Evolutionary conservation across 2,113 vertebrate genomes (phyloP), one percentile per base, ranked within the genome.

Genomic region (Galeopterus variegatus): DNA sequence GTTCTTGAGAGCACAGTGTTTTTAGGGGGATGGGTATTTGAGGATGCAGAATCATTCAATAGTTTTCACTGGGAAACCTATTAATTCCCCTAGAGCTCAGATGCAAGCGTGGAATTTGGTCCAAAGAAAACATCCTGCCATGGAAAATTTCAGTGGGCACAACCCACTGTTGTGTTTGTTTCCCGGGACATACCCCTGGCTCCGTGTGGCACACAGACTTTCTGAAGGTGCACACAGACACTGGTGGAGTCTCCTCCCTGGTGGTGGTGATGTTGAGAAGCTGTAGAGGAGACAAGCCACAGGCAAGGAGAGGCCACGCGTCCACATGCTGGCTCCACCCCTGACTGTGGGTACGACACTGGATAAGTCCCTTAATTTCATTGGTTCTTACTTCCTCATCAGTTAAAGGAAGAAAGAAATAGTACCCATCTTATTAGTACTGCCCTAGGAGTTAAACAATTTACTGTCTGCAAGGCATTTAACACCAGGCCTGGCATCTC

Each of bases 61-160:
- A 14, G 24, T 13, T 26, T 26, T 31, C 52, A 8, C 24, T 4
- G 33, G 4, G 60, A 64, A 14, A 8, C 13, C 79, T 36, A 13
- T 11, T 5, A 11, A 48, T 26, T 6, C 2, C 28, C 62, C 31
- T n/a, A 17, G 80, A 41, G 36, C 21, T 72, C 1, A 9, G 31
- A 54, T 28, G 28, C 18, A 18, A 0, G 8, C 17, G 9, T 5
- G n/a, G 21, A 23, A 48, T 12, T 14, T 64, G 50, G 26, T 13
- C 54, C 31, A 12, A 19, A 48, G 26, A 18, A 4, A 5, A 8
- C 3, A 15, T 23, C 12, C 7, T 1, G 11, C 36, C 8, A 5
- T 0, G 0, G 1, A 21, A 8, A 54, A 23, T 28, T 18, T 48
- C 19, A n/a, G 10, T 0, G 26, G 7, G 3, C 24, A 0, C 0